Evolutionary conservation across 1,140 invertebrate species (phyloP), one percentile per base, ranked within the genome.

Genomic region (Venturia canescens): DNA sequence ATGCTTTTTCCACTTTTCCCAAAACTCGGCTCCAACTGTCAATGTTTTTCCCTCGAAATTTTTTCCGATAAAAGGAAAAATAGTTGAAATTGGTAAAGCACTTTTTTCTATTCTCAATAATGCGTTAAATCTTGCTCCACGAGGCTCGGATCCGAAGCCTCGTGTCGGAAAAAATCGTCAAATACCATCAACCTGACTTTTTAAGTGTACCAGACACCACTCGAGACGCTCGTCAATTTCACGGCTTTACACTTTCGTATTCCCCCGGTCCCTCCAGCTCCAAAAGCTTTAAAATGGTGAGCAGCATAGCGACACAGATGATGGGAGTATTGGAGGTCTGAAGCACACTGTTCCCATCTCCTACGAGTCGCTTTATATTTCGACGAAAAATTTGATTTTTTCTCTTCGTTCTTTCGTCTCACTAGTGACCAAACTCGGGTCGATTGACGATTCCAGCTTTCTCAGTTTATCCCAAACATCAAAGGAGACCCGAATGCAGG

Each of bases 191-290:
- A 70, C 48, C 77, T 80, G 66, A 69, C 70, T 57, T 48, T 77
- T 79, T 23, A 78, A 82, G 78, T 72, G 63, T 67, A 53, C 53
- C 78, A 83, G 80, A 83, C 80, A 83, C 80, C 80, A 83, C 83
- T 82, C 78, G 80, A 83, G 80, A 83, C 83, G 78, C 80, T 82
- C 74, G 80, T 80, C 80, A 78, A 83, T 82, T 83, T 83, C 66
- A 60, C 71, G 23, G 60, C 78, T 76, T 82, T 80, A 80, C 75
- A 77, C 71, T 82, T 79, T 75, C 34, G 15, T 34, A 18, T 29
- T 23, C 34, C 31, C 23, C 15, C 21, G n/a, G 50, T 21, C 26
- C 27, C 50, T 53, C 23, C 7, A 9, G 23, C 66, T 15, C 18
- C 29, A 31, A 44, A 44, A 44, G 38, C 44, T 60, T 80, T 21